These are phyloP conservation scores for Tiliacea citrago DNA, from an alignment of 2,888 invertebrate species.

Conservation along the genomic window DNA sequence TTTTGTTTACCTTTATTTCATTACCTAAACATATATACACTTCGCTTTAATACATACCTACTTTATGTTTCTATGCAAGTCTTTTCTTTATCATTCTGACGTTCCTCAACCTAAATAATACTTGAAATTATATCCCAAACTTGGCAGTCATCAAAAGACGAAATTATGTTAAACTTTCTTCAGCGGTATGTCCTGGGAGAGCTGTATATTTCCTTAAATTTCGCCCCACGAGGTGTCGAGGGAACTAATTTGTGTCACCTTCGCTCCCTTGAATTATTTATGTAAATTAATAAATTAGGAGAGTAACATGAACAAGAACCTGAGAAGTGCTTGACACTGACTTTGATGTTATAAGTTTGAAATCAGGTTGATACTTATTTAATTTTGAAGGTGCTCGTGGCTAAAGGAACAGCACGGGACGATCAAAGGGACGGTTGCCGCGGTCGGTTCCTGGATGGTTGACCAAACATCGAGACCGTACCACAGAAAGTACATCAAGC, in stretches of 20 bases:
- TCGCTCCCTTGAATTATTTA: slow-evolving; percentile 35
- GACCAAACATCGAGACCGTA: neutral
- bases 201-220: slow-evolving; percentile 46
- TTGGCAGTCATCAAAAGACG: slow-evolving; percentile 14
- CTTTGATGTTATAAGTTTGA: neutral
- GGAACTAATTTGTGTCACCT: slow-evolving; percentile 51
- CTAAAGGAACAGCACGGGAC: neutral
- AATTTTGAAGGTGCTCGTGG: neutral
- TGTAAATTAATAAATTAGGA: slow-evolving; percentile 51
- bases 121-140: neutral
- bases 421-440: neutral
- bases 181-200: slow-evolving; percentile 23
- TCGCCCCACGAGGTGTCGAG: slow-evolving; percentile 17
- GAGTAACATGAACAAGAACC: slow-evolving; percentile 12
- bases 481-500: neutral
- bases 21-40: too few relatives aligned
- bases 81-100: neutral
- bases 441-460: neutral
- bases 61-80: neutral
- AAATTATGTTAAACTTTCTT: slow-evolving; percentile 47
- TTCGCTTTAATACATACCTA: neutral
- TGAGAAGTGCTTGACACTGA: slow-evolving; percentile 6
- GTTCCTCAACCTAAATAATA: neutral
- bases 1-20: too few relatives aligned
- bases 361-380: neutral